Evolutionary conservation across 1,140 invertebrate genomes (phyloP).

Genomic region (Bathynomus jamesi): DNA sequence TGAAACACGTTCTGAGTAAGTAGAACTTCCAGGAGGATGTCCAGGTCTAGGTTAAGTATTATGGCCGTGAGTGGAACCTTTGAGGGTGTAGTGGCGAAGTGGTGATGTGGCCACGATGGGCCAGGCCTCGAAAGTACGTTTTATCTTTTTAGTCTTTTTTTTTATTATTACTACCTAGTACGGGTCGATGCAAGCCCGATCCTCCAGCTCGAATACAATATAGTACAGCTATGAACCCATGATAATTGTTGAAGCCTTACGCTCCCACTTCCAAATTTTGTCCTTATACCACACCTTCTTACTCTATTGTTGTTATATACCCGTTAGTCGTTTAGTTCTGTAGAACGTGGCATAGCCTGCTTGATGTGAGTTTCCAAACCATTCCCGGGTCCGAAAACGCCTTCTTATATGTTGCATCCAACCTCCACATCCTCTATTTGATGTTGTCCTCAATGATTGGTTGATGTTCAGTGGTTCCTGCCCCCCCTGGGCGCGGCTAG

Average conservation of each 20-base stretch:
- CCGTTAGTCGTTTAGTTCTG: conserved; percentile 32
- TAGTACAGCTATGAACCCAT: conserved; percentile 39
- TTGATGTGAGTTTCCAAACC: conserved; percentile 31
- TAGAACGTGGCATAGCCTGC: conserved; percentile 30
- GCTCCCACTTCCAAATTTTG: conserved; percentile 23
- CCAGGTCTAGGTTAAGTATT: not conserved
- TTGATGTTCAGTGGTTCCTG: conserved; percentile 34
- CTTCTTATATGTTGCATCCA: conserved; percentile 28
- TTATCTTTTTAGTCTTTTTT: not conserved
- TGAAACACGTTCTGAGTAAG: not conserved
- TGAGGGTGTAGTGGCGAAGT: conserved; percentile 26
- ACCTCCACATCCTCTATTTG: conserved; percentile 23
- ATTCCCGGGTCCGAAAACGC: conserved; percentile 26
- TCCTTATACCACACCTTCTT: conserved; percentile 19
- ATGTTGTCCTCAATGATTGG: conserved; percentile 30
- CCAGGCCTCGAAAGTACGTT: conserved; percentile 31
- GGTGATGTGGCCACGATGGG: conserved; percentile 31
- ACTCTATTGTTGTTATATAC: conserved; percentile 25
- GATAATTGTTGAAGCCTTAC: conserved; percentile 11
- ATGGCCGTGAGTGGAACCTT: conserved; percentile 8
- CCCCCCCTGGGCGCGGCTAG: conserved; percentile 16
- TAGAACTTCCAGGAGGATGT: not conserved
- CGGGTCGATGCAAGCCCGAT: not conserved
- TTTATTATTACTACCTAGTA: not conserved
- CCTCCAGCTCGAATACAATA: conserved; percentile 19